Base-by-base conservation (phyloP, 2,888 invertebrate genomes). In the Ochropleura leucogaster region DNA sequence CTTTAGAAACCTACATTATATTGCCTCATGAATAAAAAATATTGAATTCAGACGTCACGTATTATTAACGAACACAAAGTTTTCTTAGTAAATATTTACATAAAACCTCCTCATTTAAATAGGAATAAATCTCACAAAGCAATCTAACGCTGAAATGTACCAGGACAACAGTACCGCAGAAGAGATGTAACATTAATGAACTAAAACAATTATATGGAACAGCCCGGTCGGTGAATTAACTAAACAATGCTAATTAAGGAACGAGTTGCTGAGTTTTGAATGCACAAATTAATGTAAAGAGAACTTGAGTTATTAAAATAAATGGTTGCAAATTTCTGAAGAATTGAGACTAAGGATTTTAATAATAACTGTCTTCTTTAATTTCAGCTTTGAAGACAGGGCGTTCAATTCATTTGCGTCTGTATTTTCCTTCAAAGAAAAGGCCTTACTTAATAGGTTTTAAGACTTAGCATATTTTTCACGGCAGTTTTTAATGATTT, bases 211-310 rank as follows among this genome's bases (percentile, higher is more conserved):
- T 81, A 78, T n/a, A 53, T 63, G 42, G 49, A 60, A 60, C 59
- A 62, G 67, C 66, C 55, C 68, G 60, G 70, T 68, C 62, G 60
- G 55, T 66, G 60, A 79, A 76, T 81, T 79, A 77, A 77, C 77
- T 72, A 77, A 74, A 86, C 79, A 84, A 75, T 73, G 69, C 69
- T 86, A 86, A 88, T 78, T 79, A 81, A 51, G n/a, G 53, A 67
- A 72, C 62, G 68, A 76, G 77, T 68, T 49, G 46, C 51, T 44
- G 74, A 82, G 70, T 80, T 85, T 80, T 75, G 70, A 85, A 82
- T 72, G 85, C 79, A 77, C 71, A 87, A 72, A 72, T 85, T 74
- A 76, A 71, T 81, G 74, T 82, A 77, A 81, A 51, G 72, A 47
- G 55, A 74, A 72, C 42, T 59, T 9, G 51, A 72, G 66, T 76